phyloP scores from a whole-genome alignment of 2,888 invertebrate genomes.

The Callosobruchus maculatus region DNA sequence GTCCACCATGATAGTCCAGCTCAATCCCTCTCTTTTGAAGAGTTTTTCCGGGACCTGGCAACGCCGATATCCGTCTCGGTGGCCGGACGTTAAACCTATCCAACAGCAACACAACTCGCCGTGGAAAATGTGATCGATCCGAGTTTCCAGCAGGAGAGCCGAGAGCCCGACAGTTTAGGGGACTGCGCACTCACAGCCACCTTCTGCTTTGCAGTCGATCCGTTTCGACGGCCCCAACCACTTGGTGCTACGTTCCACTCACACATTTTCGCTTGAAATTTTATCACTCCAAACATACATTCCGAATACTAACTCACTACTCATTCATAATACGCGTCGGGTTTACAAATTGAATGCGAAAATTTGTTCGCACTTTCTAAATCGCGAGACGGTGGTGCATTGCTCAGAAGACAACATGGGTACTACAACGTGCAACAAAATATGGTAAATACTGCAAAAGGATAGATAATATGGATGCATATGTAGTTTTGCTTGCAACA shows the following conservation, averaged over 20 bases:
- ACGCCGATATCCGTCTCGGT: not conserved
- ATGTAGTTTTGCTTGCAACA: no score
- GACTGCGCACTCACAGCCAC: not conserved
- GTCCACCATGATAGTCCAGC: no score
- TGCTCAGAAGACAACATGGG: not conserved
- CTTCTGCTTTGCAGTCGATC: not conserved
- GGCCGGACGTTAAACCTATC: not conserved
- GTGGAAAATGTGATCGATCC: not conserved
- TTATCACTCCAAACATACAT: not conserved
- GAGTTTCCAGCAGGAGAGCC: not conserved
- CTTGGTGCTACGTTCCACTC: not conserved
- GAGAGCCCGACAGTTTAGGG: not conserved
- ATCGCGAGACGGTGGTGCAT: not conserved
- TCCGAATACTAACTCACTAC: not conserved
- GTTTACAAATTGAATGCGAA: not conserved
- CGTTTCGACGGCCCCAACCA: not conserved
- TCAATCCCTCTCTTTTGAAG: no score
- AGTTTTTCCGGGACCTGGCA: not conserved
- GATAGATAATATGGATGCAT: not conserved
- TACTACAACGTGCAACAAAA: not conserved
- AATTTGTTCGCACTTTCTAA: not conserved
- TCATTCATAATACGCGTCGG: not conserved
- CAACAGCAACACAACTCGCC: not conserved
- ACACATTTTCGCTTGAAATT: not conserved
- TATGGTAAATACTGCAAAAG: not conserved